phyloP scores from a whole-genome alignment of 2,888 invertebrate species.

The Leptogaster cylindrica region DNA sequence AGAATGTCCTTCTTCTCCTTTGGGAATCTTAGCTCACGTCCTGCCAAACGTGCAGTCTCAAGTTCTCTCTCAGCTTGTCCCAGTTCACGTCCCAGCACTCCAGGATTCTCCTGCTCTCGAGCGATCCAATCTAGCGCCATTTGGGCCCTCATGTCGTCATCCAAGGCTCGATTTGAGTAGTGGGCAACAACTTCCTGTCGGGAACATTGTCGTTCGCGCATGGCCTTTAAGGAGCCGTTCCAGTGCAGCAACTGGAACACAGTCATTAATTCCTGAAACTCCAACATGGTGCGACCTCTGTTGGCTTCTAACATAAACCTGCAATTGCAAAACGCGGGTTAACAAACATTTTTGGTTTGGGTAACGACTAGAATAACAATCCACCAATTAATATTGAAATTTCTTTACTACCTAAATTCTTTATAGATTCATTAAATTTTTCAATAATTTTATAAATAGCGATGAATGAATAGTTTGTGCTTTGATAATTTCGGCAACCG shows the following conservation, averaged over 20 bases:
- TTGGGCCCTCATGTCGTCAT: constrained; percentile 94
- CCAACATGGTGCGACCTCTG: constrained; percentile 92
- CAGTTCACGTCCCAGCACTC: constrained; percentile 81
- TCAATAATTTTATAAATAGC: too few species aligned
- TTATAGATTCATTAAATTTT: too few species aligned
- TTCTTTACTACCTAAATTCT: too few species aligned
- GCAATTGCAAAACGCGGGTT: too few species aligned
- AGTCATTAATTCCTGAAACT: constrained; percentile 97
- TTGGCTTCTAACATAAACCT: constrained; percentile 80
- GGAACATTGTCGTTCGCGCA: constrained; percentile 93
- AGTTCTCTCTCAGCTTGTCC: constrained; percentile 86
- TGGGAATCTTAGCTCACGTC: constrained; percentile 89
- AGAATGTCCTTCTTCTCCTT: constrained; percentile 96
- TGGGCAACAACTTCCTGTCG: constrained; percentile 92
- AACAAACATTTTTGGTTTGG: constrained; percentile 4
- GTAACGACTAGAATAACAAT: constrained; percentile 11
- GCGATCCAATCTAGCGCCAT: constrained; percentile 97
- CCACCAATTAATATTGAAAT: too few species aligned
- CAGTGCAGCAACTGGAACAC: constrained; percentile 94
- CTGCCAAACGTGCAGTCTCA: constrained; percentile 83
- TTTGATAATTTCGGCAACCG: too few species aligned
- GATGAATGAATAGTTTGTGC: too few species aligned
- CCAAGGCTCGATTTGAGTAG: constrained; percentile 89
- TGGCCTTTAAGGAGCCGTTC: constrained; percentile 95
- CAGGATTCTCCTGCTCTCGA: constrained; percentile 74